Evolutionary conservation across 2,113 vertebrate species (phyloP), one percentile per base, ranked within the genome.

Genomic region (Halichoeres trimaculatus): DNA sequence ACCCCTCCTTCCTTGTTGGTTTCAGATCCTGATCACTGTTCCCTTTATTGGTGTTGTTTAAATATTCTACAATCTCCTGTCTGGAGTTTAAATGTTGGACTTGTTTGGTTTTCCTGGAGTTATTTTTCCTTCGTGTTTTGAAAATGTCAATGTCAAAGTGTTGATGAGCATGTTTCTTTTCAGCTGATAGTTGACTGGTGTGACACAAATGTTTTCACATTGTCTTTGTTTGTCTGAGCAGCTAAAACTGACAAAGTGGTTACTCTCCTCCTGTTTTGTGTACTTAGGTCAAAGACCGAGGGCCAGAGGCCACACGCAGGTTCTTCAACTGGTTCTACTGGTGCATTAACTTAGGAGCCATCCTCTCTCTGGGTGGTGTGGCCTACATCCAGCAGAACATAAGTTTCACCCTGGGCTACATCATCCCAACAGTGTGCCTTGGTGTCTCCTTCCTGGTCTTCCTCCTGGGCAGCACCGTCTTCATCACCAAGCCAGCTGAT

Each of bases 261-360:
- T 73, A 38, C 20, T 76, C 0, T 53, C 19, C n/a, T 54, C 20
- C 12, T 73, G 24, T 5, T 10, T 3, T 67, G 20, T 75, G 1
- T 65, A 35, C 72, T 10, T 50, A 99, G 98, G 98, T 99, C 35
- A 98, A 96, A 91, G 98, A 99, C 80, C 90, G 95, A 50, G 98
- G 98, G n/a, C 95, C 97, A 0, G 98, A 99, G 87, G 97, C 98
- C 62, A 98, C 97, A 0, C 92, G 97, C 2, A 93, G 97, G 41
- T 99, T 99, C 92, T 99, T 99, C 83, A 99, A 99, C 85, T 98
- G 97, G 98, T 99, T 99, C 90, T 99, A 99, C 65, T 99, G 98
- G 98, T 98, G 97, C 93, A 99, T 99, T 74, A 99, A 99, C 40
- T 79, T 99, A 83, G 98, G 98, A 43, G 98, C 98, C 0, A 97